phyloP scores from a whole-genome alignment of 1,140 invertebrate genomes.

The Notospermus geniculatus region DNA sequence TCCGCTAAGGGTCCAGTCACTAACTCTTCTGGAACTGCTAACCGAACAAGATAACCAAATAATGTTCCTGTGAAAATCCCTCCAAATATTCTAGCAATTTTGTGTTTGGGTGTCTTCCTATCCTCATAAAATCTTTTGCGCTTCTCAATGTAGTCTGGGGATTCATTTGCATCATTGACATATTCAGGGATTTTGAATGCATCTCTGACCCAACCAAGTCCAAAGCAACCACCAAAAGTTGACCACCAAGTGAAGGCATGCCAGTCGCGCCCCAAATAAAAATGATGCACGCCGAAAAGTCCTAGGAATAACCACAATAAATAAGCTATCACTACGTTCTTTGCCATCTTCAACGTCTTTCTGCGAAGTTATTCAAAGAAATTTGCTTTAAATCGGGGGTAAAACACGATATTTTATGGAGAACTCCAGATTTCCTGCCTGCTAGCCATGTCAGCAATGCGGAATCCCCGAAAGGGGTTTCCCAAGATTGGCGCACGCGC shows the following conservation, averaged over 20 bases:
- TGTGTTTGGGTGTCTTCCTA: conserved; percentile 77
- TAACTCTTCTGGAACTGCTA: conserved; percentile 70
- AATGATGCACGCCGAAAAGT: conserved; percentile 83
- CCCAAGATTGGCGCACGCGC: no score
- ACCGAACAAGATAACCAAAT: conserved; percentile 72
- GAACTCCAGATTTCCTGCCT: no score
- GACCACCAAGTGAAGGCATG: conserved; percentile 88
- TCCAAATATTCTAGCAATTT: conserved; percentile 72
- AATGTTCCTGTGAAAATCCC: conserved; percentile 75
- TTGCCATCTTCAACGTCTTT: conserved; percentile 38
- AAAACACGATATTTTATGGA: no score
- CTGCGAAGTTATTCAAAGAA: no score
- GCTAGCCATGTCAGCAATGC: no score
- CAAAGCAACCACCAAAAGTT: conserved; percentile 81
- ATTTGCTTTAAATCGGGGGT: no score
- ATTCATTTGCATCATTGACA: conserved; percentile 81
- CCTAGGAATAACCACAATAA: conserved; percentile 84
- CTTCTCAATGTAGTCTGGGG: conserved; percentile 67
- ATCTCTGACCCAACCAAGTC: conserved; percentile 83
- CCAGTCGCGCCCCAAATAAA: conserved; percentile 83
- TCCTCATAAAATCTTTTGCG: conserved; percentile 65
- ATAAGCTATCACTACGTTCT: conserved; percentile 74
- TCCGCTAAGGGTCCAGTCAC: conserved; percentile 20
- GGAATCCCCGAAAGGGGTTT: no score
- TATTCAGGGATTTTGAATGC: conserved; percentile 82